phyloP scores from a whole-genome alignment of 2,888 invertebrate species.

The Cremastobaeus sp. region DNA sequence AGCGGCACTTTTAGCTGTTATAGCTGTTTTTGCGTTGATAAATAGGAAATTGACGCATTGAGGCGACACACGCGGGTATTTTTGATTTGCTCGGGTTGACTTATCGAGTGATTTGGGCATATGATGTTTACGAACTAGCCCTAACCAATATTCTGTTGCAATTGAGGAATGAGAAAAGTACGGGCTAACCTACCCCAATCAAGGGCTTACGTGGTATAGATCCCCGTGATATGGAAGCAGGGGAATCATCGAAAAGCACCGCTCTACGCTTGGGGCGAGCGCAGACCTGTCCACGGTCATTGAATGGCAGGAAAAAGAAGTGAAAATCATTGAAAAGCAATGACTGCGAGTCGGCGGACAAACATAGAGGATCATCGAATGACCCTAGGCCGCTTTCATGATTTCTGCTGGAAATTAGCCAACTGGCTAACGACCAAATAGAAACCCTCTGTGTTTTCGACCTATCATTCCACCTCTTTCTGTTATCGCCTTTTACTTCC shows the following conservation, averaged over 20 bases:
- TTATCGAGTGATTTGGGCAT: constrained; percentile 48
- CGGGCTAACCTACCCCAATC: constrained; percentile 75
- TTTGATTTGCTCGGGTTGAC: constrained; percentile 39
- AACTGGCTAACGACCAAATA: constrained; percentile 78
- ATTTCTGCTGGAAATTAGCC: constrained; percentile 78
- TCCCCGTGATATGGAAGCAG: constrained; percentile 52
- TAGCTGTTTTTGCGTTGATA: constrained; percentile 20
- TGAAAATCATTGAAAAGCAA: constrained; percentile 77
- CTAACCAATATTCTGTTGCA: constrained; percentile 59
- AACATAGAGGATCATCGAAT: constrained; percentile 77
- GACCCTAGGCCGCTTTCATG: constrained; percentile 75
- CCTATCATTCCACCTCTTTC: constrained; percentile 57
- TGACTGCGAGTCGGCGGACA: constrained; percentile 70
- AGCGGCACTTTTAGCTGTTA: no score
- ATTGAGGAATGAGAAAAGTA: constrained; percentile 65
- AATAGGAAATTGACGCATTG: constrained; percentile 20
- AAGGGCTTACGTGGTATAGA: constrained; percentile 68
- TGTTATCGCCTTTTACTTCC: constrained; percentile 58
- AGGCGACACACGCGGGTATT: constrained; percentile 14
- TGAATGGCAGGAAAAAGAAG: constrained; percentile 76
- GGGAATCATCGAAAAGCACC: constrained; percentile 71
- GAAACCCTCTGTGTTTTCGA: constrained; percentile 65
- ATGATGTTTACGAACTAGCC: constrained; percentile 46
- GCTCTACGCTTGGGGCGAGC: constrained; percentile 64
- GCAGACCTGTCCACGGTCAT: constrained; percentile 72